Conservation (phyloP, 2,888 invertebrate species). For the Exephanes ischioxanthus region DNA sequence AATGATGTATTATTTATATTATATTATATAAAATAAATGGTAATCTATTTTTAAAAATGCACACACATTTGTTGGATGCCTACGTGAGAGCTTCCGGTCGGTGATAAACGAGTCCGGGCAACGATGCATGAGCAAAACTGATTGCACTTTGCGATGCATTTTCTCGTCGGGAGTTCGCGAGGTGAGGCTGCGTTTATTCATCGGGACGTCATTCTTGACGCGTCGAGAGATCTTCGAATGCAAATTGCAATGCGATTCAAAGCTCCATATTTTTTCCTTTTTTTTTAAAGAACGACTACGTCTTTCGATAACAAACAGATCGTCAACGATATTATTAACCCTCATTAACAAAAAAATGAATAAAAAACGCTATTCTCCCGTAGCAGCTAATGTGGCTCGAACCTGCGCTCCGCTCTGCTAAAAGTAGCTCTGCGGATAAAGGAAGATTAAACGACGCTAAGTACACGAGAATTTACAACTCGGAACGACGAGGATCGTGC, state of each 20-base stretch:
- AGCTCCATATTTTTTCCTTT: no score
- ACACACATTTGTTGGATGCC: slow-evolving; percentile 21
- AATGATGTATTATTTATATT: no score
- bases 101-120: slow-evolving; percentile 53
- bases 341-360: neutral
- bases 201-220: neutral
- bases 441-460: slow-evolving; percentile 53
- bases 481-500: slow-evolving; percentile 17
- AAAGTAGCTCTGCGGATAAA: slow-evolving; percentile 54
- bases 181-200: slow-evolving; percentile 2
- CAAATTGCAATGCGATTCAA: neutral
- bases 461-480: slow-evolving; percentile 32
- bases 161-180: slow-evolving; percentile 42
- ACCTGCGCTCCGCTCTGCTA: slow-evolving; percentile 35
- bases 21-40: no score
- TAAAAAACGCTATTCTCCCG: slow-evolving; percentile 30
- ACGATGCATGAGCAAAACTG: slow-evolving; percentile 54
- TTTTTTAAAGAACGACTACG: neutral
- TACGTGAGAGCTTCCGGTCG: slow-evolving; percentile 42
- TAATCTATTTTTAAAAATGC: slow-evolving; percentile 31
- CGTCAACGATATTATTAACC: slow-evolving; percentile 37
- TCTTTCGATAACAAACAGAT: neutral
- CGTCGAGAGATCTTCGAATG: neutral
- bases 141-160: slow-evolving; percentile 37
- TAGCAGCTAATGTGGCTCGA: slow-evolving; percentile 26